Percentiles rank a stretch among this genome's conserved stretches.
Conservation (phyloP, 2,888 invertebrate species). For the Eupithecia subfuscata region DNA sequence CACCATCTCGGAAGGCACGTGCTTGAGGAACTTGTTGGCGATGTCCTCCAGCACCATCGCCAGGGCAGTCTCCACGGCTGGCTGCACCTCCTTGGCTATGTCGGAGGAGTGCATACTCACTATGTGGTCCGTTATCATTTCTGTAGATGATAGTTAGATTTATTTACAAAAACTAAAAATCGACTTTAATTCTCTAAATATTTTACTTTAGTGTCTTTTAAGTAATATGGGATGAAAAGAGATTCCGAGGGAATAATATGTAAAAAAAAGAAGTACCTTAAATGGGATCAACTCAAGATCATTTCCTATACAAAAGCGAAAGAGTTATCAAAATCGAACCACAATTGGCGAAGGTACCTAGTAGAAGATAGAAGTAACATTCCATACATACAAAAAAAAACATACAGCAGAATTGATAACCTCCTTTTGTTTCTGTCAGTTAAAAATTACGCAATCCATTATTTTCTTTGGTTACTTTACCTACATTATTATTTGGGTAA, state of each 20-base stretch:
- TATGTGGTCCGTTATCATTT: conserved; percentile 84
- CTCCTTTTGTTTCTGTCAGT: too few species aligned
- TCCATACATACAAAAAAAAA: background rate
- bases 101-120: conserved; percentile 83
- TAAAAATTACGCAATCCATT: too few species aligned
- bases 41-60: conserved; percentile 84
- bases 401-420: background rate
- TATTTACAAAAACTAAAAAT: background rate
- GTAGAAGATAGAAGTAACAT: too few species aligned
- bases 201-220: background rate
- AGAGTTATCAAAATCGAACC: background rate
- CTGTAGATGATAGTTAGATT: conserved; percentile 61
- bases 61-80: conserved; percentile 84
- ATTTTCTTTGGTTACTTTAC: background rate
- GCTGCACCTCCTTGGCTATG: conserved; percentile 83
- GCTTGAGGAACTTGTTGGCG: conserved; percentile 81
- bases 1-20: conserved; percentile 76
- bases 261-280: too few species aligned
- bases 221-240: background rate
- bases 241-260: too few species aligned
- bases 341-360: background rate
- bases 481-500: background rate
- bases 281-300: background rate
- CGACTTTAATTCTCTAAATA: too few species aligned
- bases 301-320: background rate